Percentiles rank a stretch among this genome's conserved stretches.
These are phyloP conservation scores for Perca flavescens DNA, from an alignment of 2,113 vertebrate genomes.

Conservation along the genomic window DNA sequence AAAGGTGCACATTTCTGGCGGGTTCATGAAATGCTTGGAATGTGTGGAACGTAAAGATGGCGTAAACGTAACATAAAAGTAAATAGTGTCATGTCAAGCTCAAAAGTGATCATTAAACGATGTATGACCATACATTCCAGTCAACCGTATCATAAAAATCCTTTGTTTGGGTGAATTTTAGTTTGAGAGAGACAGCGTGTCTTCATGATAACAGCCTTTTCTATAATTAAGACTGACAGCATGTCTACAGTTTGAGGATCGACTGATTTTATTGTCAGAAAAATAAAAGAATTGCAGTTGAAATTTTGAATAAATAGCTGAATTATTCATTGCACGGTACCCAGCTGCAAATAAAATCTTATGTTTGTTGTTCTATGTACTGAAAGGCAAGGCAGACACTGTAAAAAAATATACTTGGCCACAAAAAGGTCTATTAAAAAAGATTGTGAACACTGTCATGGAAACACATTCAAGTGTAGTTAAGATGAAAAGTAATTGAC, in stretches of 20 bases:
- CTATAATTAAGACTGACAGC: conserved; percentile 27
- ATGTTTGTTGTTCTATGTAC: conserved; percentile 27
- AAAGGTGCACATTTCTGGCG: conserved; percentile 18
- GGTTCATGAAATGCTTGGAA: conserved; percentile 41
- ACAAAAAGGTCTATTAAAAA: not conserved
- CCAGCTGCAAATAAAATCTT: conserved; percentile 28
- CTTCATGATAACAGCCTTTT: not conserved
- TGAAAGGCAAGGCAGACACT: not conserved
- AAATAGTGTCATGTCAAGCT: conserved; percentile 16
- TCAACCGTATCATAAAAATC: not conserved
- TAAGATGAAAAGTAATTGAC: not conserved
- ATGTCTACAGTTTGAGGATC: conserved; percentile 9
- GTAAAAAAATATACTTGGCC: not conserved
- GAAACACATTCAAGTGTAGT: not conserved
- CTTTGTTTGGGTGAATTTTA: not conserved
- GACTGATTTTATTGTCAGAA: conserved; percentile 19
- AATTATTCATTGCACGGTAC: conserved; percentile 42
- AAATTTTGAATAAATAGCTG: conserved; percentile 32
- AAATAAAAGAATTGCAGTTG: conserved; percentile 15
- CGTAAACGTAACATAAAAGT: conserved; percentile 19
- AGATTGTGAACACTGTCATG: not conserved
- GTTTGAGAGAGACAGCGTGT: conserved; percentile 2
- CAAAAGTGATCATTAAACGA: conserved; percentile 25
- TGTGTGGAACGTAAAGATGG: conserved; percentile 42
- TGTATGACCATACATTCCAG: conserved; percentile 20